phyloP scores from a whole-genome alignment of 2,888 invertebrate genomes.

The Drosophila mayaguana region DNA sequence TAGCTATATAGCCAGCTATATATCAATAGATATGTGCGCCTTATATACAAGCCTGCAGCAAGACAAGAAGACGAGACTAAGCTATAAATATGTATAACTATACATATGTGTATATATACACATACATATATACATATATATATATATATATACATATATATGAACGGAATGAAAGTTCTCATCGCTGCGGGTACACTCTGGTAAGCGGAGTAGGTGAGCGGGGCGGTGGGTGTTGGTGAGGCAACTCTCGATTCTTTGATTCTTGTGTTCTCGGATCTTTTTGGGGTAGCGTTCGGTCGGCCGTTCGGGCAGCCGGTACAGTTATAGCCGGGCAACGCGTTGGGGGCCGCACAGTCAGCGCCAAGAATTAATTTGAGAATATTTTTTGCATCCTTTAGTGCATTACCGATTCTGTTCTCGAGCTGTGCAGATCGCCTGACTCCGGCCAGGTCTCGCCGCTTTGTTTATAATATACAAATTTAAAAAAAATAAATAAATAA shows the following conservation, averaged over 20 bases:
- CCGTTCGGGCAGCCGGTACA: constrained; percentile 50
- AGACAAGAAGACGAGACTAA: constrained; percentile 71
- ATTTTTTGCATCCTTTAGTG: constrained; percentile 86
- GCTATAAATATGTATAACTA: constrained; percentile 71
- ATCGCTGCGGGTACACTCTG: constrained; percentile 18
- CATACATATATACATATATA: constrained; percentile 8
- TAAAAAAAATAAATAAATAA: constrained; percentile 6
- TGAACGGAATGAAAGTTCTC: constrained; percentile 65
- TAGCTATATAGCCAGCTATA: constrained; percentile 56
- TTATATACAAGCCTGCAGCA: constrained; percentile 41
- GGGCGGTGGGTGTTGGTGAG: constrained; percentile 16
- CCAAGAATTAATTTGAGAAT: constrained; percentile 79
- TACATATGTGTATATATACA: constrained; percentile 18
- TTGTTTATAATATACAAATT: constrained; percentile 56
- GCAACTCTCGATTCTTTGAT: constrained; percentile 31
- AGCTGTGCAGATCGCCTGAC: constrained; percentile 82
- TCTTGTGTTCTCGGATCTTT: constrained; percentile 42
- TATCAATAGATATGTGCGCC: constrained; percentile 35
- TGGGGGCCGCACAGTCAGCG: constrained; percentile 45
- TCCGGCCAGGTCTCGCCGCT: constrained; percentile 57
- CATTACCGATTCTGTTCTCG: constrained; percentile 85
- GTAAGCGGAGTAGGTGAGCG: constrained; percentile 6
- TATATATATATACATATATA: constrained; percentile 25
- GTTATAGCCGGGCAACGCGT: constrained; percentile 54
- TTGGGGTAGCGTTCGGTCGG: constrained; percentile 33